phyloP scores from a whole-genome alignment of 2,888 invertebrate species.

The Cheilosia pagana region DNA sequence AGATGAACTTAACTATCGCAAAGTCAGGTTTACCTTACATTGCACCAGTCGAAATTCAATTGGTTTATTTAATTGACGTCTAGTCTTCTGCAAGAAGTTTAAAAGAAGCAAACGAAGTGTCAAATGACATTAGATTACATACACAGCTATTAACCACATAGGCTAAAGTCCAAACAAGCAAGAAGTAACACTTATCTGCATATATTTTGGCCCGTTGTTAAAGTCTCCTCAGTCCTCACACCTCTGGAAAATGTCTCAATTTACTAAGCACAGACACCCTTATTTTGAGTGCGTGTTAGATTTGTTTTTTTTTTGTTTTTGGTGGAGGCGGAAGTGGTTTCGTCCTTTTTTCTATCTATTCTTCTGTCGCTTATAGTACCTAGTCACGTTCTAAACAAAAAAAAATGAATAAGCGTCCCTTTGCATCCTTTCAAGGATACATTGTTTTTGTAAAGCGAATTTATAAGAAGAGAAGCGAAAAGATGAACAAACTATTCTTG shows the following conservation, averaged over 20 bases:
- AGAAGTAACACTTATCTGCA: no score
- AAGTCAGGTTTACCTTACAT: no score
- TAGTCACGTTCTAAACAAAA: constrained; percentile 60
- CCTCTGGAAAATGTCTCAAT: constrained; percentile 8
- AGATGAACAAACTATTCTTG: constrained; percentile 60
- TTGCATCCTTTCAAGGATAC: constrained; percentile 60
- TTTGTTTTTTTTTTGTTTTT: constrained; percentile 22
- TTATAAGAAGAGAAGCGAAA: constrained; percentile 24
- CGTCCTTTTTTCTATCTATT: constrained; percentile 45
- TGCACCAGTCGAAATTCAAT: no score
- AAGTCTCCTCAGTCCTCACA: no score
- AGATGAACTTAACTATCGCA: no score
- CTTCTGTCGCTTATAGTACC: constrained; percentile 36
- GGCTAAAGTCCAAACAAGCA: no score
- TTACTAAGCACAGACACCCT: constrained; percentile 26
- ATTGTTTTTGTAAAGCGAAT: constrained; percentile 55
- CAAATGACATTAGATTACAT: no score
- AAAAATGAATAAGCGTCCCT: constrained; percentile 41
- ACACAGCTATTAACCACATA: no score
- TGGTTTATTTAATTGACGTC: no score
- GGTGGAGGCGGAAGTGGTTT: constrained; percentile 59
- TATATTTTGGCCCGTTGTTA: no score
- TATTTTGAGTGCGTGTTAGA: constrained; percentile 45
- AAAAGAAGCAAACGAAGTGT: no score
- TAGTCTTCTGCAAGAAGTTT: no score